phyloP scores from a whole-genome alignment of 1,140 invertebrate genomes.

The Ceratina calcarata region DNA sequence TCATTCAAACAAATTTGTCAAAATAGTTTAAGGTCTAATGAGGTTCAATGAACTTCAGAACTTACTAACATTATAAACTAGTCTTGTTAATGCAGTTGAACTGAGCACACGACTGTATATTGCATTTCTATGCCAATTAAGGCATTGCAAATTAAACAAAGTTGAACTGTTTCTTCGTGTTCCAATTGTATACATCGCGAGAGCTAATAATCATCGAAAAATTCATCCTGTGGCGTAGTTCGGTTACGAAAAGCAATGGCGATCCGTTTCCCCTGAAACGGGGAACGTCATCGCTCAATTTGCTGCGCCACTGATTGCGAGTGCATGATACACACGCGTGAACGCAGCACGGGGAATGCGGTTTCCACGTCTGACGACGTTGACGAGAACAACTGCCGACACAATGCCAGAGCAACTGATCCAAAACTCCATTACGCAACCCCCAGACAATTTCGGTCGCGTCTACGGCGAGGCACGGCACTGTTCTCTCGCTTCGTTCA shows the following conservation, averaged over 20 bases:
- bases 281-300: constrained; percentile 41
- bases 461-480: background rate
- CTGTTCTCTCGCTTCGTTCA: constrained; percentile 5
- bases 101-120: no score
- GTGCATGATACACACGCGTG: constrained; percentile 26
- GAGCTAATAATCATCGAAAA: background rate
- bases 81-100: no score
- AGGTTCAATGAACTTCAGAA: no score
- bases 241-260: background rate
- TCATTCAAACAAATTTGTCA: no score
- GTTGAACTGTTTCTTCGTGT: no score
- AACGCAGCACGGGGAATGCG: constrained; percentile 27
- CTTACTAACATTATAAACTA: no score
- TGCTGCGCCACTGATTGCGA: constrained; percentile 30
- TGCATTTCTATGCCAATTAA: no score
- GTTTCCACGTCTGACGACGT: constrained; percentile 57
- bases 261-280: background rate
- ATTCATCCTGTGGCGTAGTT: background rate
- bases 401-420: constrained; percentile 42
- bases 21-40: no score
- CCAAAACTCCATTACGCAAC: constrained; percentile 56
- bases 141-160: no score
- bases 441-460: constrained; percentile 41
- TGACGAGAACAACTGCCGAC: constrained; percentile 55
- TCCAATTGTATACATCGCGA: background rate